Base-by-base conservation (phyloP, 2,888 invertebrate species). In the Aspidapion aeneum region DNA sequence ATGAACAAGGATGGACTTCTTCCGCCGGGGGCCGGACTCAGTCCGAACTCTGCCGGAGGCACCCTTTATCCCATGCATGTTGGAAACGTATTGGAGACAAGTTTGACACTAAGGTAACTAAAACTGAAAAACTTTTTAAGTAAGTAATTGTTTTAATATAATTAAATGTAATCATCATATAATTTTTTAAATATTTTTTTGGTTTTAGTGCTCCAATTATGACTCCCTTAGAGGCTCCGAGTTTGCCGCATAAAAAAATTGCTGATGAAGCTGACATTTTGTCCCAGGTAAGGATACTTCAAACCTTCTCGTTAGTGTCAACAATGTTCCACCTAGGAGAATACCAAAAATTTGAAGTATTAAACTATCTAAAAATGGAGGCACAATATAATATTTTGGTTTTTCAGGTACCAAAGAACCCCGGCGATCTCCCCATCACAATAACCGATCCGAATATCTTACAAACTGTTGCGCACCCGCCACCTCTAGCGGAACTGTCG, bases 211-310 rank as follows among this genome's bases (percentile, higher is more conserved):
- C 87, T 1, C 88, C 93, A 0, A 93, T 93, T 60, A 93, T 93
- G 93, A 90, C 92, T 1, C 89, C 92, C 0, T 79, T 90, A 21
- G 92, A 92, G 77, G 84, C 89, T 20, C 90, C 91, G 2, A 87
- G 74, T 72, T 80, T 68, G 67, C 81, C 74, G 75, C 79, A 61
- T 68, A 82, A 72, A 74, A 82, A 73, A 70, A 78, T 75, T 60
- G 76, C 75, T 60, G 75, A 75, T 54, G 78, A 79, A 67, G 69
- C 72, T 2, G 77, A 79, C 59, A 75, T 80, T 63, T 63, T 74
- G 59, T 71, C 66, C 35, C 76, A 73, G 69, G 85, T 67, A 58
- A 20, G n/a, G n/a, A n/a, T n/a, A n/a, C n/a, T n/a, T n/a, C n/a
- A n/a, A n/a, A n/a, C n/a, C n/a, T n/a, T n/a, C n/a, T n/a, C n/a